Conservation (phyloP, 2,888 invertebrate species). For the Coremacera marginata region DNA sequence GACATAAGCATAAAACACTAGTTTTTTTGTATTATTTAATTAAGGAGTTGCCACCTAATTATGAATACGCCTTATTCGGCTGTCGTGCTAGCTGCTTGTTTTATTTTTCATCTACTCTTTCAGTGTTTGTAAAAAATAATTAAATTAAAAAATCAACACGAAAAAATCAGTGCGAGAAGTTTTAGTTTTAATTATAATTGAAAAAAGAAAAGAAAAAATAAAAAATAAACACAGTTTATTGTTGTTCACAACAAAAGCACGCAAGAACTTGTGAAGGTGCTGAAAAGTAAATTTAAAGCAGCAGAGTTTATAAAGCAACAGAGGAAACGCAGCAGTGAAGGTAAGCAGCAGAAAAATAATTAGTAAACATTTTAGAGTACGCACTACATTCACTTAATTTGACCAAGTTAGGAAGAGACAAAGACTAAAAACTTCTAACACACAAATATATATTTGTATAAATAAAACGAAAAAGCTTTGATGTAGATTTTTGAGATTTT, state of each 20-base stretch:
- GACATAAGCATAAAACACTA: background rate
- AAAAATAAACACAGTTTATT: background rate
- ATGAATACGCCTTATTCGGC: slow-evolving; percentile 1
- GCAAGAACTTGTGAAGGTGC: slow-evolving; percentile 35
- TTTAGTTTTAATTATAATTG: background rate
- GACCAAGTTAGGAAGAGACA: too few species aligned
- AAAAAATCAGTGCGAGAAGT: background rate
- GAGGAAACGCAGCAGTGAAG: too few species aligned
- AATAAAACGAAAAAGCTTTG: too few species aligned
- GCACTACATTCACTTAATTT: too few species aligned
- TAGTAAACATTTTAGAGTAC: too few species aligned
- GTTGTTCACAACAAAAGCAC: slow-evolving; percentile 1
- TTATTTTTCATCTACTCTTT: background rate
- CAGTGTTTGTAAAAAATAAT: background rate
- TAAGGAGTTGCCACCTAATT: slow-evolving; percentile 17
- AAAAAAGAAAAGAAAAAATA: slow-evolving; percentile 3
- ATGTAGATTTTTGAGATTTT: too few species aligned
- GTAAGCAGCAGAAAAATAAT: too few species aligned
- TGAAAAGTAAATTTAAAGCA: background rate
- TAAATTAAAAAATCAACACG: slow-evolving; percentile 14
- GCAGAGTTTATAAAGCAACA: too few species aligned
- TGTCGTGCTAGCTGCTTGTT: background rate
- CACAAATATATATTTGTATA: too few species aligned
- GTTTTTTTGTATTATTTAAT: background rate
- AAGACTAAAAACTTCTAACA: too few species aligned